Evolutionary conservation across 2,888 invertebrate genomes (phyloP).

Genomic region (Didymodactylos carnosus): DNA sequence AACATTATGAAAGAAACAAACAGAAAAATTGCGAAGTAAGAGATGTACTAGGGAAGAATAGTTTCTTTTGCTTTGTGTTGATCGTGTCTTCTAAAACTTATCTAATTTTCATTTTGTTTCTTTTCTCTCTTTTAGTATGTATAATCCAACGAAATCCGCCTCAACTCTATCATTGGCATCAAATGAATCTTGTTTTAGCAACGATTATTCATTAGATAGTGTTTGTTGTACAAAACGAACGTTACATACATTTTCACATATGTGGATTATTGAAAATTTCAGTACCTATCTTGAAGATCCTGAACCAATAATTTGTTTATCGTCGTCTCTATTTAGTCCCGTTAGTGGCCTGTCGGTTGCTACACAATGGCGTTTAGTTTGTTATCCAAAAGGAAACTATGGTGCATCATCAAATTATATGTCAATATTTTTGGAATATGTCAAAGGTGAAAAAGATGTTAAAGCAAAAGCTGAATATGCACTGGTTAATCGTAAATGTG

Average conservation of each 20-base stretch:
- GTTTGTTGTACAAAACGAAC: not conserved
- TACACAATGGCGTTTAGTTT: constrained; percentile 10
- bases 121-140: too few species aligned
- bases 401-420: constrained; percentile 10
- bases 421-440: constrained; percentile 13
- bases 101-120: too few species aligned
- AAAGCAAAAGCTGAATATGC: not conserved
- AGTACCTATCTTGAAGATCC: not conserved
- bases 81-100: too few species aligned
- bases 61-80: too few species aligned
- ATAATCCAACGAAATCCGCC: too few species aligned
- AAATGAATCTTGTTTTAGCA: too few species aligned
- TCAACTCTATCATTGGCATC: too few species aligned
- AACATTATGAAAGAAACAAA: too few species aligned
- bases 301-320: constrained; percentile 5
- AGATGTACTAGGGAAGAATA: too few species aligned
- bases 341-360: not conserved
- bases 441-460: constrained; percentile 3
- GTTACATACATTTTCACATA: not conserved
- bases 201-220: not conserved
- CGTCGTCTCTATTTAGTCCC: constrained; percentile 5
- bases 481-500: not conserved
- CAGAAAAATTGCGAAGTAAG: too few species aligned
- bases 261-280: not conserved
- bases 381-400: constrained; percentile 12